Evolutionary conservation across 1,140 invertebrate genomes (phyloP), one percentile per base, ranked within the genome.

Genomic region (Drosophila cardini): DNA sequence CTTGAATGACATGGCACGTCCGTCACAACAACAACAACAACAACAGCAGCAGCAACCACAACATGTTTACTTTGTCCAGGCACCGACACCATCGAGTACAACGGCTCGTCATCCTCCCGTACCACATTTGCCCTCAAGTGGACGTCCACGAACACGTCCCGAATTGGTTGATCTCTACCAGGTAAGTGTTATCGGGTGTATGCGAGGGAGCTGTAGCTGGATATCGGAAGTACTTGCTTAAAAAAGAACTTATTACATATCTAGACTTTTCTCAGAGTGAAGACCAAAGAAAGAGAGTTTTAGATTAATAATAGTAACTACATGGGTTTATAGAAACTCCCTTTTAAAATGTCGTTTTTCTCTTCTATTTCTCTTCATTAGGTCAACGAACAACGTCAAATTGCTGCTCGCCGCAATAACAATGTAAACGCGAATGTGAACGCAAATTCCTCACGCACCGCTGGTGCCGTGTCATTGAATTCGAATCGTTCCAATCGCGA

Each of bases 71-170:
- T 63, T 16, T n/a, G 45, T 21, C 1, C 55, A 48, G 43, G 26
- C 40, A 18, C 52, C 32, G 10, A 9, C 64, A 34, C 21, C 55
- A 9, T 43, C 55, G 6, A 43, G 38, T 8, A 21, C 36, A 2
- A 42, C 56, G 15, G 2, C 58, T 18, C 58, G 83, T 1, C 46
- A 83, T 34, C 83, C 83, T 6, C 43, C 79, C 2, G 70, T 78
- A n/a, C 67, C 84, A 11, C 72, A 72, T 32, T 69, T 78, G 38
- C 71, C 83, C 42, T 63, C 78, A 0, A 18, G 52, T 6, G 52
- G 42, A 32, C 77, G 81, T 15, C 60, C 77, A 4, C 78, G 72
- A 21, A 43, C 81, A 13, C 81, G 77, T 4, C 38, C 67, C 10
- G 82, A 85, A 16, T 58, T 71, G 0, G 52, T 57, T 1, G 80